phyloP scores from a whole-genome alignment of 2,888 invertebrate species.

The Merodon equestris region DNA sequence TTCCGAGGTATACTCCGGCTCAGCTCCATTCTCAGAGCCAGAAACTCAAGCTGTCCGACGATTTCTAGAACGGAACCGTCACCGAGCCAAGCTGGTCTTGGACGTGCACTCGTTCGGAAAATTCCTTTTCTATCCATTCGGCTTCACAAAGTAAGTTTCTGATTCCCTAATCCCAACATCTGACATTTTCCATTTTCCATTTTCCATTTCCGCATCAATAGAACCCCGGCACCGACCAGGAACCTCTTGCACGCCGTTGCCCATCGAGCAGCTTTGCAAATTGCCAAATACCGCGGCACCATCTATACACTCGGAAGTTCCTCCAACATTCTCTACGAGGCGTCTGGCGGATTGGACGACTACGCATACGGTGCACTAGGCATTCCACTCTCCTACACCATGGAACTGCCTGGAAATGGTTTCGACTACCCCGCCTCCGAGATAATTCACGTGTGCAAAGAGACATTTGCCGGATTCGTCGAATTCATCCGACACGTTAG shows the following conservation, averaged over 20 bases:
- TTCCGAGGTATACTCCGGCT: constrained; percentile 77
- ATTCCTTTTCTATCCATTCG: constrained; percentile 78
- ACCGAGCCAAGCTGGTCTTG: constrained; percentile 77
- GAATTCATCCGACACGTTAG: constrained; percentile 77
- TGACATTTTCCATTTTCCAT: constrained; percentile 24
- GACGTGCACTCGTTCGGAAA: constrained; percentile 79
- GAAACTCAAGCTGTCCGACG: constrained; percentile 76
- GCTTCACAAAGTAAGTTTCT: constrained; percentile 75
- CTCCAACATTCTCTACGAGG: constrained; percentile 80
- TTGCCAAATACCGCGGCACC: constrained; percentile 77
- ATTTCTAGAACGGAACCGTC: constrained; percentile 76
- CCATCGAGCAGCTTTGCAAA: constrained; percentile 76
- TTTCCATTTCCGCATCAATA: constrained; percentile 41
- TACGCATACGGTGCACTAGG: constrained; percentile 82
- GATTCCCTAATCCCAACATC: neutral
- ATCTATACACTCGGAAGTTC: constrained; percentile 81
- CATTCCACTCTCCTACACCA: constrained; percentile 82
- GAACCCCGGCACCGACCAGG: constrained; percentile 75
- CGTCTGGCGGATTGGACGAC: constrained; percentile 84
- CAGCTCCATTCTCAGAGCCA: constrained; percentile 75
- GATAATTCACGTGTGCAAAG: constrained; percentile 77
- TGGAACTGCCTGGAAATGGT: constrained; percentile 83
- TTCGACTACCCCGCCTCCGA: constrained; percentile 76
- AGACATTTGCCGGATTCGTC: constrained; percentile 78
- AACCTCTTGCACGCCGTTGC: constrained; percentile 76